These are phyloP conservation scores for Cheumatopsyche charites DNA, from an alignment of 1,140 invertebrate genomes.

Conservation along the genomic window DNA sequence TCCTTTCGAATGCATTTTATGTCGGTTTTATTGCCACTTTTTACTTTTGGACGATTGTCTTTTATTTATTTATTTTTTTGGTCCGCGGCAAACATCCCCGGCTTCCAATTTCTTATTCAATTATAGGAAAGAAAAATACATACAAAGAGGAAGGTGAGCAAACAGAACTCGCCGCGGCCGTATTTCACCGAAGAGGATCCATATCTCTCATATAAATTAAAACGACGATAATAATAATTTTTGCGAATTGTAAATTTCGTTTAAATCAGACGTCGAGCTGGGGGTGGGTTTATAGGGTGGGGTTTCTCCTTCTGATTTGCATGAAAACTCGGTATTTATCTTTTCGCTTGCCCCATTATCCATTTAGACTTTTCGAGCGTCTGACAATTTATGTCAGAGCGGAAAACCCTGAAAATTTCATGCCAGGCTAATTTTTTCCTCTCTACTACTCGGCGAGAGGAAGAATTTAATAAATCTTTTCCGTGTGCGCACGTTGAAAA, in stretches of 20 bases:
- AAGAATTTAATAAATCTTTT: conserved; percentile 26
- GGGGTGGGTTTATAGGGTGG: neutral
- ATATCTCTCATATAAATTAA: conserved; percentile 22
- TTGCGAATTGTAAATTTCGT: conserved; percentile 29
- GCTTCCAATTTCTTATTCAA: conserved; percentile 2
- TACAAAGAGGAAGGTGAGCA: neutral
- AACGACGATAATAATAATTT: conserved; percentile 28
- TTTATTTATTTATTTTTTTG: conserved; percentile 6
- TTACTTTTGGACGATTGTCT: conserved; percentile 20
- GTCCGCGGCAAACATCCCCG: neutral
- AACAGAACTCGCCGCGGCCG: neutral
- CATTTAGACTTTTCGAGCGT: conserved; percentile 30
- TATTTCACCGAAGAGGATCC: neutral
- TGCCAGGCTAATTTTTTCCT: conserved; percentile 22
- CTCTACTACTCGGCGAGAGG: neutral
- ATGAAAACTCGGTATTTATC: conserved; percentile 36
- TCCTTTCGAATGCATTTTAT: conserved; percentile 13
- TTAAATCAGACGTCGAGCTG: conserved; percentile 12
- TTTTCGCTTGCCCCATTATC: conserved; percentile 29
- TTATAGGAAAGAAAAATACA: neutral
- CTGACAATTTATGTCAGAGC: conserved; percentile 29
- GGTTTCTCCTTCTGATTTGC: conserved; percentile 24
- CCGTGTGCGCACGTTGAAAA: neutral
- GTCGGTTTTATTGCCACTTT: conserved; percentile 16
- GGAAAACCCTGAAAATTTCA: conserved; percentile 30